Evolutionary conservation across 64 coral and sea anemone species (phyloP).

Genomic region (Stichodactyla mertensii): DNA sequence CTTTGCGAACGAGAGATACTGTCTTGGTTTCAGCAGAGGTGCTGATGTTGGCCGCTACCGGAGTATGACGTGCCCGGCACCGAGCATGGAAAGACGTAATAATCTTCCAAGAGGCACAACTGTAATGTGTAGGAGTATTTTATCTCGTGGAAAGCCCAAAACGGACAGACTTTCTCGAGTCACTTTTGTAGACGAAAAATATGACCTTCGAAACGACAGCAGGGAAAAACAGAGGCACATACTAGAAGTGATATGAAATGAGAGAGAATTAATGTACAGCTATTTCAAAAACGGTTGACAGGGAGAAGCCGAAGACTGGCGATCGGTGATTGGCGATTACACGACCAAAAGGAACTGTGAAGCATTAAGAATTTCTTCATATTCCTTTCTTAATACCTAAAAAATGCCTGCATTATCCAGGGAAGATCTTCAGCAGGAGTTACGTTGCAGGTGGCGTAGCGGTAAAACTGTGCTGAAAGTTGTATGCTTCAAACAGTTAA

Average conservation of each 20-base stretch:
- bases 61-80: neutral
- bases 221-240: neutral
- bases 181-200: neutral
- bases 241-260: neutral
- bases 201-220: neutral
- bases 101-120: neutral
- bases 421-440: too few species aligned
- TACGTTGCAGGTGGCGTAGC: too few species aligned
- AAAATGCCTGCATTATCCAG: too few species aligned
- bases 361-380: too few species aligned
- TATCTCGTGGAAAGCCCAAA: slow-evolving; percentile 6
- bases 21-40: neutral
- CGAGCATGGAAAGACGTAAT: neutral
- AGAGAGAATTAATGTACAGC: too few species aligned
- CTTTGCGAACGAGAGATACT: neutral
- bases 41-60: neutral
- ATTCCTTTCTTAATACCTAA: too few species aligned
- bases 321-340: too few species aligned
- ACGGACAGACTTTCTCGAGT: neutral
- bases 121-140: neutral
- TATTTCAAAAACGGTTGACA: too few species aligned
- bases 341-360: too few species aligned
- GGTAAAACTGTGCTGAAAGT: too few species aligned
- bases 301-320: too few species aligned
- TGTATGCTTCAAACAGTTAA: too few species aligned